A percentile compares a stretch with the other conserved stretches of the same genome.
Evolutionary conservation across 1,140 invertebrate species (phyloP).

Genomic region (Sycobia sp.): DNA sequence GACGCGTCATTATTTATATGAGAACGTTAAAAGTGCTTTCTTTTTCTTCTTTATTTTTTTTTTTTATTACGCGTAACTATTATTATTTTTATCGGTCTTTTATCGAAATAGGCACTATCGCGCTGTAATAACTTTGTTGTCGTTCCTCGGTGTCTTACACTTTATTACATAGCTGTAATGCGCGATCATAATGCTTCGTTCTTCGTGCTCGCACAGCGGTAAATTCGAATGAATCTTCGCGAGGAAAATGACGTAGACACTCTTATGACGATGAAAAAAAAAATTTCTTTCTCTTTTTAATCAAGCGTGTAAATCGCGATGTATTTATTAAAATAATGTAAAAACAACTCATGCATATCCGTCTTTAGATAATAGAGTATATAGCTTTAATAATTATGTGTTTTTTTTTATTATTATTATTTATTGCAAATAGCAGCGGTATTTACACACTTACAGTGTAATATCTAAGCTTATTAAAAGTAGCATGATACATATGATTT

Average conservation of each 20-base stretch:
- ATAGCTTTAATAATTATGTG: slow-evolving; percentile 10
- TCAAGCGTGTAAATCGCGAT: neutral
- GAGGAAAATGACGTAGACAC: no score
- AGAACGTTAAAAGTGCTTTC: no score
- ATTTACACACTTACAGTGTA: neutral
- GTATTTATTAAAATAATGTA: slow-evolving; percentile 27
- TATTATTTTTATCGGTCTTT: no score
- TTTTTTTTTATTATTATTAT: slow-evolving; percentile 20
- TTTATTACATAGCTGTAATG: neutral
- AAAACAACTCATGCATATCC: slow-evolving; percentile 1
- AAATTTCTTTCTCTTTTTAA: neutral
- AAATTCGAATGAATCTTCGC: neutral
- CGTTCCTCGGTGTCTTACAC: no score
- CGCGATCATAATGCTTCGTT: slow-evolving; percentile 5
- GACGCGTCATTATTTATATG: no score
- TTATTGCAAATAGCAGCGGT: neutral
- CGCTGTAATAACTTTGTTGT: no score
- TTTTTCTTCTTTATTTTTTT: no score
- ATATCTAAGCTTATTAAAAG: no score
- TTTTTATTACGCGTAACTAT: no score
- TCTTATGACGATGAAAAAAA: neutral
- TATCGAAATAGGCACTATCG: no score
- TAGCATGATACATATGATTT: neutral
- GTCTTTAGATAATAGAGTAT: slow-evolving; percentile 18
- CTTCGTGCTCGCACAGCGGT: neutral